Conservation (phyloP, 2,888 invertebrate genomes). For the Leucania comma region DNA sequence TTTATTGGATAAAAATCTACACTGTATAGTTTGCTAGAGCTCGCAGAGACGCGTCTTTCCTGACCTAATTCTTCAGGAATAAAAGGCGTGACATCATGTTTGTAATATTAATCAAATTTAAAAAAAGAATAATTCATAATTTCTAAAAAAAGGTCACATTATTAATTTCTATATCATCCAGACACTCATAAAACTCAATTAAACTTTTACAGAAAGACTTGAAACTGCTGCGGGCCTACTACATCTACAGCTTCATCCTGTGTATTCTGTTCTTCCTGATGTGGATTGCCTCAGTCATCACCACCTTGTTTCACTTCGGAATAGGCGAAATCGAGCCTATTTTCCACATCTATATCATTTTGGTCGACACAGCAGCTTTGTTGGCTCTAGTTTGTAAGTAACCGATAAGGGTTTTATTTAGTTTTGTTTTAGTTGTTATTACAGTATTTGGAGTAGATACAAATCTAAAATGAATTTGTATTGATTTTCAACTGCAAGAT, state of each 20-base stretch:
- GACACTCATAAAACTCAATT: neutral
- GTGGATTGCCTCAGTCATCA: neutral
- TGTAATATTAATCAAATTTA: no score
- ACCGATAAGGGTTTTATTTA: neutral
- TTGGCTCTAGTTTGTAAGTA: constrained; percentile 37
- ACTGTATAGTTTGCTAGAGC: no score
- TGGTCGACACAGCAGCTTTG: constrained; percentile 13
- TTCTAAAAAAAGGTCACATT: no score
- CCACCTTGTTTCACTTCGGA: neutral
- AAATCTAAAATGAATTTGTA: no score
- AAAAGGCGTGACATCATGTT: no score
- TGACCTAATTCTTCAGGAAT: no score
- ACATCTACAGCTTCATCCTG: constrained; percentile 38
- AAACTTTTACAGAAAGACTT: constrained; percentile 36
- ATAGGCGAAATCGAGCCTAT: neutral
- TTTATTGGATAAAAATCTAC: no score
- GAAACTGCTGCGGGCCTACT: constrained; percentile 28
- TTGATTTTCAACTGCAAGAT: no score
- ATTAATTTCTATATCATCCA: no score
- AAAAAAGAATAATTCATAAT: no score
- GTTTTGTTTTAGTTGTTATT: neutral
- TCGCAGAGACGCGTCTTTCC: no score
- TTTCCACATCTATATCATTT: constrained; percentile 18
- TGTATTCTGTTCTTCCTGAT: constrained; percentile 7
- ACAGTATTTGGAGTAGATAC: no score